A percentile compares a stretch with the other conserved stretches of the same genome.
Evolutionary conservation across 2,888 invertebrate genomes (phyloP).

Genomic region (Dysmachus trigonus): DNA sequence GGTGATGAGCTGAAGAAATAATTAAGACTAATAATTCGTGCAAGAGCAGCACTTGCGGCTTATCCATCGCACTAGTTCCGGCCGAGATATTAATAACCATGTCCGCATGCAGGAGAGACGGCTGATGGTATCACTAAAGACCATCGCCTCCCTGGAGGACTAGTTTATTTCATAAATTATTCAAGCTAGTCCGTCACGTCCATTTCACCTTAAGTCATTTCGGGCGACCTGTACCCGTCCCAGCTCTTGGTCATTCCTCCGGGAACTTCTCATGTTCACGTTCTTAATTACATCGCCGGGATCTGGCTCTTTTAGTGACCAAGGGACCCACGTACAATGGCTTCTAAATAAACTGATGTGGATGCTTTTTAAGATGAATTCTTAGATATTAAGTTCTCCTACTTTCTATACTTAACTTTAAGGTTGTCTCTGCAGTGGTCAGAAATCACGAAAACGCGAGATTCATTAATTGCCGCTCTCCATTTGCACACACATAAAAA

Average conservation of each 20-base stretch:
- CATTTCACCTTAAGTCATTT: background rate
- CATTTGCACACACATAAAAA: too few relatives aligned
- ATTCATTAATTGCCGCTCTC: too few relatives aligned
- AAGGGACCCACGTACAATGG: background rate
- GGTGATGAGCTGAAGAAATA: background rate
- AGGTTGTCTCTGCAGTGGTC: too few relatives aligned
- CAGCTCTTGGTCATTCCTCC: background rate
- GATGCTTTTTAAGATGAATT: background rate
- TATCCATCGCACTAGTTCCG: background rate
- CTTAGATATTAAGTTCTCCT: too few relatives aligned
- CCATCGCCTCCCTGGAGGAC: background rate
- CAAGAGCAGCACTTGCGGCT: background rate
- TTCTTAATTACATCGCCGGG: background rate
- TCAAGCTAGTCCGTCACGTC: background rate
- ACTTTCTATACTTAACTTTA: too few relatives aligned
- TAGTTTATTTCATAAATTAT: constrained; percentile 1
- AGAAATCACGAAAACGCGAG: too few relatives aligned
- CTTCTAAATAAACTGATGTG: background rate
- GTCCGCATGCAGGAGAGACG: background rate
- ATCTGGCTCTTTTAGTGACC: background rate
- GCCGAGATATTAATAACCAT: background rate
- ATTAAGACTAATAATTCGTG: background rate
- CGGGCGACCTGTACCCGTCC: background rate
- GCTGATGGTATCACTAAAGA: background rate
- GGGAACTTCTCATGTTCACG: background rate